Evolutionary conservation across 2,888 invertebrate genomes (phyloP), one percentile per base, ranked within the genome.

Genomic region (Allophyes oxyacanthae): DNA sequence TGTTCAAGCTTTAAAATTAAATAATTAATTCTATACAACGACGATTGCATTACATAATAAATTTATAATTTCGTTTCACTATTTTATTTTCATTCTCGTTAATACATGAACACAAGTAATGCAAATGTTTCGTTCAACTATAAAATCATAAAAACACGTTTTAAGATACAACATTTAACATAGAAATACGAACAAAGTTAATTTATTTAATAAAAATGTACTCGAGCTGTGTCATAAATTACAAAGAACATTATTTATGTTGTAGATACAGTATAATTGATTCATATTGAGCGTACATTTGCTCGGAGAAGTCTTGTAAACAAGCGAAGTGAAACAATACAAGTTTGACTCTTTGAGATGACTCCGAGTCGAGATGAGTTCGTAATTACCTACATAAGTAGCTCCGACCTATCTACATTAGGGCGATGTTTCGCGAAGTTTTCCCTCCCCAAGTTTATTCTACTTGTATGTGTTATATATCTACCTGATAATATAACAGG

Each of bases 311-410:
- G 60, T 57, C 67, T 75, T 67, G 71, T 56, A 75, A 83, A 77
- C 79, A 77, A 81, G 67, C 71, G 66, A 74, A 76, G 62, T 69
- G 78, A 75, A 78, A 84, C 83, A 86, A 85, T 84, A 83, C 78
- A 86, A 87, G 83, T 88, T 87, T 79, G 78, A 79, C 73, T 83
- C 72, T 68, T 68, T 69, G 77, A 62, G 72, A 75, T 75, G 75
- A 81, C 75, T 82, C 77, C 48, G 36, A 65, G 64, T 79, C 68
- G 76, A 72, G 75, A 84, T 82, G 82, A 84, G 82, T 79, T 83
- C 71, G 77, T 86, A 84, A 87, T 86, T 85, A 83, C 20, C 20
- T 20, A 20, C 74, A 70, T 77, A 75, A 82, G 79, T 76, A 72
- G 65, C 68, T 65, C 49, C 61, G 40, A 75, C 64, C 67, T 62